Evolutionary conservation across 1,140 invertebrate genomes (phyloP), one percentile per base, ranked within the genome.

Genomic region (Thrips palmi): DNA sequence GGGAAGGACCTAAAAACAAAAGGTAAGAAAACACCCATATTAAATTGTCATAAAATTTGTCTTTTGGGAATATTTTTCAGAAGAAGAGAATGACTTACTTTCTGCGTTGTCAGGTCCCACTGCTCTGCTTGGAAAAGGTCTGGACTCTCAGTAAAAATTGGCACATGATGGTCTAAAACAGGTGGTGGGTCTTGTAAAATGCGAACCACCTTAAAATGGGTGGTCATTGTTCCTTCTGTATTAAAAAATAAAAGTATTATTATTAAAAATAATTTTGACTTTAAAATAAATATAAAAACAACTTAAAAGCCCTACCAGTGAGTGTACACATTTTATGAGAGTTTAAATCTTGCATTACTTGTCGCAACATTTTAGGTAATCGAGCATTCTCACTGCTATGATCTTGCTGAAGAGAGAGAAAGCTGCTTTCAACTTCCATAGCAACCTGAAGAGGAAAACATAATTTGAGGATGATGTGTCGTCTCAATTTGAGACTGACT

Each of bases 21-120:
- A 20, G 10, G 18, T 33, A 15, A 25, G 14, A 12, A 12, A 44
- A 31, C 20, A 33, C 10, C 12, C 4, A 30, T 29, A 31, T 30
- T 27, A 17, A 37, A 18, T 8, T 19, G n/a, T 18, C 19, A 33
- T 4, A 19, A 17, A 11, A 6, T 18, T 19, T 6, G 18, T 33
- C 21, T 20, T 19, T 4, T 30, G 11, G 23, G 4, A 19, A 3
- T 35, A 36, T 7, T 4, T 6, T 6, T 34, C 5, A 36, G 6
- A 38, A 7, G 5, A 15, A n/a, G 5, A 7, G 14, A 30, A 30
- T 39, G 15, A 46, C 47, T 50, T 30, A 75, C 72, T 62, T 84
- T 78, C 53, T 89, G 77, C 4, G 88, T 93, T 3, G 89, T 93
- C 17, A 94, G 67, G 59, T 94, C 88, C 87, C 87, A 94, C 35